Evolutionary conservation across 1,140 invertebrate species (phyloP).

Genomic region (Gonioctena quinquepunctata): DNA sequence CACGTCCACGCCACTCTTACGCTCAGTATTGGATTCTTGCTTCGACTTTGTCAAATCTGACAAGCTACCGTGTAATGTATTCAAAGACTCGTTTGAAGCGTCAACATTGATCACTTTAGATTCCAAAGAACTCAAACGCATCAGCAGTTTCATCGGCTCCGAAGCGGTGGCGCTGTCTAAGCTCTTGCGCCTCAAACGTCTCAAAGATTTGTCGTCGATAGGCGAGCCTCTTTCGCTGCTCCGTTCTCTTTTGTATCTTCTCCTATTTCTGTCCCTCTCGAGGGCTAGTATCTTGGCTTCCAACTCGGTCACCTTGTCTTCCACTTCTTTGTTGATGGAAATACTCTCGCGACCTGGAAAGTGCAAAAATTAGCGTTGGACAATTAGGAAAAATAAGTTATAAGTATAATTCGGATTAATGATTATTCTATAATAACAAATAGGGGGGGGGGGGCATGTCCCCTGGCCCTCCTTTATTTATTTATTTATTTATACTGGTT

Average conservation of each 20-base stretch:
- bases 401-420: no score
- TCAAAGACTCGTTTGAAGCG: slow-evolving; percentile 61
- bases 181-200: slow-evolving; percentile 68
- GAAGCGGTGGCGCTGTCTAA: slow-evolving; percentile 75
- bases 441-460: no score
- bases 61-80: slow-evolving; percentile 54
- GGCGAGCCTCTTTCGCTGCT: slow-evolving; percentile 51
- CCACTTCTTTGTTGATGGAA: slow-evolving; percentile 78
- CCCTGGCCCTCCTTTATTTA: no score
- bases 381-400: no score
- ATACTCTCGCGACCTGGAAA: slow-evolving; percentile 68
- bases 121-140: slow-evolving; percentile 73
- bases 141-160: slow-evolving; percentile 77
- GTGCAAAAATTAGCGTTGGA: no score
- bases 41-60: slow-evolving; percentile 34
- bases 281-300: slow-evolving; percentile 75
- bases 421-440: no score
- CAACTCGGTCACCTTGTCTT: slow-evolving; percentile 78
- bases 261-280: slow-evolving; percentile 53
- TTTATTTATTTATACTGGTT: no score
- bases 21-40: background rate
- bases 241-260: slow-evolving; percentile 42
- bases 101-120: slow-evolving; percentile 69
- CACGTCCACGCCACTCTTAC: slow-evolving; percentile 16
- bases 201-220: slow-evolving; percentile 58